Evolutionary conservation across 2,888 invertebrate genomes (phyloP), one percentile per base, ranked within the genome.

Genomic region (Drosophila pullipes): DNA sequence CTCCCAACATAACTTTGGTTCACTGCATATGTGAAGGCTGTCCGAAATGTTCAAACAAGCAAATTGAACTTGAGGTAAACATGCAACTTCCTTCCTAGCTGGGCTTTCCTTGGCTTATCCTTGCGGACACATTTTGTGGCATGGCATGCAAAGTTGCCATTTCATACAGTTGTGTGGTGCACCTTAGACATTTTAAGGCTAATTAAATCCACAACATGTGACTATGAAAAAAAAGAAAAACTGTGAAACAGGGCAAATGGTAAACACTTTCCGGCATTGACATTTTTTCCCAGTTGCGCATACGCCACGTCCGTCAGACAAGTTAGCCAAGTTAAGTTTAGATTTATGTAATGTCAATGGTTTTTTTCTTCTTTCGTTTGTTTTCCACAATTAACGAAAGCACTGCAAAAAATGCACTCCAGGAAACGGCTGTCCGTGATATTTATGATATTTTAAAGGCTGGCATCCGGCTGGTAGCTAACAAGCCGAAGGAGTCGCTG

Each of bases 211-310:
- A 82, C 74, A 69, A 69, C 78, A 74, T 82, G 76, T 55, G 53
- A 52, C 44, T 61, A 58, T 28, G 11, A 47, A 70, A 71, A 22
- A 35, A 41, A 57, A 16, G 28, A 39, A 57, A 57, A 37, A 18
- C 28, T 57, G 28, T 13, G 57, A 57, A 47, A 41, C 58, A 44
- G 10, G 54, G 50, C 57, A 39, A 80, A 89, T 85, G 89, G 85
- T 89, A 85, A 89, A 81, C 85, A 82, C 64, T 81, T 89, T 89
- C 85, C 85, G 89, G 85, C 87, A 89, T 81, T 89, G 85, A 84
- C 85, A 89, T 88, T 88, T 88, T 73, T 76, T 79, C 44, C 18
- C 52, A 55, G 66, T 58, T 85, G 85, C 81, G 88, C 84, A 84
- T 84, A 88, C 88, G 88, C 81, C 76, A 60, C 66, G 84, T 81